Evolutionary conservation across 2,113 vertebrate genomes (phyloP).

Genomic region (Tor tambroides): DNA sequence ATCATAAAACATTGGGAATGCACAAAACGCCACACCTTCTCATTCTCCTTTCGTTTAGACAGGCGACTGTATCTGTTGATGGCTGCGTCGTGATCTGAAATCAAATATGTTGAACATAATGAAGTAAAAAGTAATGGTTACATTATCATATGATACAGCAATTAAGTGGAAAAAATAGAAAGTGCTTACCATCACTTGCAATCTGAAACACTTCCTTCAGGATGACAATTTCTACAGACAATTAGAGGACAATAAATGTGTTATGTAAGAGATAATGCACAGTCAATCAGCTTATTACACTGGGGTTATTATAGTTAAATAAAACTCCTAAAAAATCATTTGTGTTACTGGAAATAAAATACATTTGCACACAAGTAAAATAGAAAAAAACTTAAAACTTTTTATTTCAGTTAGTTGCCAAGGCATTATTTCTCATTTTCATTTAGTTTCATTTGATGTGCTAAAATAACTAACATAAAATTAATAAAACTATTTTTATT

Average conservation of each 20-base stretch:
- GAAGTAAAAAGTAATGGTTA: neutral
- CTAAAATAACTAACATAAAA: too few species aligned
- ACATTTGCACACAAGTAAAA: too few species aligned
- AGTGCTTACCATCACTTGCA: slow-evolving; percentile 89
- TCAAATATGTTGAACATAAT: neutral
- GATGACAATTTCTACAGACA: slow-evolving; percentile 89
- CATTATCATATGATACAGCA: neutral
- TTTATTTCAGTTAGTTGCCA: too few species aligned
- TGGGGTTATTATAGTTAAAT: too few species aligned
- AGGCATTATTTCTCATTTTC: too few species aligned
- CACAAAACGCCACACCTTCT: slow-evolving; percentile 80
- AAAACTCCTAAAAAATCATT: too few species aligned
- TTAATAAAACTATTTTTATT: too few species aligned
- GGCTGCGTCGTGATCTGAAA: slow-evolving; percentile 90
- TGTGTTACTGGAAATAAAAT: too few species aligned
- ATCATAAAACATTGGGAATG: neutral
- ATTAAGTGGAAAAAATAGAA: neutral
- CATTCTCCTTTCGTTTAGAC: slow-evolving; percentile 95
- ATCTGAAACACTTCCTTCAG: slow-evolving; percentile 99
- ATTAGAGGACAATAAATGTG: neutral
- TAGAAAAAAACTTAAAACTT: too few species aligned
- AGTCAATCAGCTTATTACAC: too few species aligned
- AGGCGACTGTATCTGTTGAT: slow-evolving; percentile 93
- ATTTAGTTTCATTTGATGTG: too few species aligned
- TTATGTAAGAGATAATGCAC: neutral